phyloP scores from a whole-genome alignment of 2,888 invertebrate genomes.

The Rhimphoctona megacephalus region DNA sequence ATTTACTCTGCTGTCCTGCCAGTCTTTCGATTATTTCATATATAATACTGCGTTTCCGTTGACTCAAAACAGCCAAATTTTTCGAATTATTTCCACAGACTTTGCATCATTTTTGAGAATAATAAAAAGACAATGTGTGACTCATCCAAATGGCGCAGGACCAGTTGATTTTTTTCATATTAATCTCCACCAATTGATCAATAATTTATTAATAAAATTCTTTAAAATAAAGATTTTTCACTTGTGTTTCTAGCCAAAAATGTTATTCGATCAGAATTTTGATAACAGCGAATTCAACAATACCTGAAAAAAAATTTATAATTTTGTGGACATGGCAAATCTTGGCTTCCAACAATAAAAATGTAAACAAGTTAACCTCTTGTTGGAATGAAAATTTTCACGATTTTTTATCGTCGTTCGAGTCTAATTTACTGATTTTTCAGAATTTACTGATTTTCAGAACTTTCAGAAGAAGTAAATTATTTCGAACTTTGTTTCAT shows the following conservation, averaged over 20 bases:
- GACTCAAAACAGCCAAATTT: background rate
- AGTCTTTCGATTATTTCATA: slow-evolving; percentile 22
- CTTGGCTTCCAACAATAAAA: background rate
- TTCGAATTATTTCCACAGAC: background rate
- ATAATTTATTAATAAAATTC: background rate
- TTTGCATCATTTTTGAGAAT: background rate
- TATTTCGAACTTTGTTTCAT: too few species aligned
- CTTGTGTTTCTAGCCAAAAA: background rate
- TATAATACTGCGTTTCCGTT: background rate
- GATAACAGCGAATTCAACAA: background rate
- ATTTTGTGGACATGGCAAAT: background rate
- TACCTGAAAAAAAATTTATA: background rate
- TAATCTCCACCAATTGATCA: background rate
- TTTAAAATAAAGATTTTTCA: too few species aligned
- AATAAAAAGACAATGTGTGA: background rate
- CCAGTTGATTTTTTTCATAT: background rate
- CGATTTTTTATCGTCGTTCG: too few species aligned
- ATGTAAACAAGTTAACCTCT: background rate
- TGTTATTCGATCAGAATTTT: background rate
- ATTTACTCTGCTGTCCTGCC: slow-evolving; percentile 50
- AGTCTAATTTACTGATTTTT: too few species aligned
- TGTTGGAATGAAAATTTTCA: too few species aligned
- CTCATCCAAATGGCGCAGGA: background rate
- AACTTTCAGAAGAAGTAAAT: too few species aligned
- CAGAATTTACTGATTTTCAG: too few species aligned